Conservation (phyloP, 92 coral and sea anemone genomes). For the Paragorgia papillata region DNA sequence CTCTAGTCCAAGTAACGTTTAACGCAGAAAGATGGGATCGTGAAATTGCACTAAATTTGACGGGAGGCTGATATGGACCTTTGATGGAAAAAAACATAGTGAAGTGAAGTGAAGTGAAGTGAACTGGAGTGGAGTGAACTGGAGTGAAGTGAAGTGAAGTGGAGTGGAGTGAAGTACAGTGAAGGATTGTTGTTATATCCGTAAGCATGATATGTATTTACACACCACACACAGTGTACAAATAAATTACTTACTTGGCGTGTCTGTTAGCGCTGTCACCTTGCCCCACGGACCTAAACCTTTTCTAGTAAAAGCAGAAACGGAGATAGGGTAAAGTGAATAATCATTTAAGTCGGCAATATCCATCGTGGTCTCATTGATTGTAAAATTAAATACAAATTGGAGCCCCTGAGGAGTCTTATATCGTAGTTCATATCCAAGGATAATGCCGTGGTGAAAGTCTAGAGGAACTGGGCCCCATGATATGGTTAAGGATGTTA, state of each 20-base stretch:
- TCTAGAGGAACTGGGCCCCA: slow-evolving; percentile 36
- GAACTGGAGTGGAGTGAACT: no score
- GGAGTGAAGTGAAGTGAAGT: no score
- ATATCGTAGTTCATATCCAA: slow-evolving; percentile 19
- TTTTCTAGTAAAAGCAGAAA: not conserved
- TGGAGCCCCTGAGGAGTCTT: not conserved
- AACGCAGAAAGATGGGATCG: not conserved
- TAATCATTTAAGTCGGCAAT: not conserved
- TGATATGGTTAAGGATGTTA: slow-evolving; percentile 6
- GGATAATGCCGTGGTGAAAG: slow-evolving; percentile 29
- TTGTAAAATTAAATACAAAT: not conserved
- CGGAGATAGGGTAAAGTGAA: not conserved
- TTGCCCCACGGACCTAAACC: not conserved
- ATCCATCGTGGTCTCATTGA: not conserved
- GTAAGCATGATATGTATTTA: no score
- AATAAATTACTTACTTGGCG: not conserved
- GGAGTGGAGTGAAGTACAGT: no score
- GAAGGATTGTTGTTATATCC: no score
- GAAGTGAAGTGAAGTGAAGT: no score
- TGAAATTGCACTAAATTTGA: not conserved
- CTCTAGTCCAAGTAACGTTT: not conserved
- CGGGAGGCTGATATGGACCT: not conserved
- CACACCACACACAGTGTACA: no score
- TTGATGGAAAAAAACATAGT: no score
- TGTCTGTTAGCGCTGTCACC: not conserved